These are phyloP conservation scores for Heliconius sara DNA, from an alignment of 2,888 invertebrate genomes.

Conservation along the genomic window DNA sequence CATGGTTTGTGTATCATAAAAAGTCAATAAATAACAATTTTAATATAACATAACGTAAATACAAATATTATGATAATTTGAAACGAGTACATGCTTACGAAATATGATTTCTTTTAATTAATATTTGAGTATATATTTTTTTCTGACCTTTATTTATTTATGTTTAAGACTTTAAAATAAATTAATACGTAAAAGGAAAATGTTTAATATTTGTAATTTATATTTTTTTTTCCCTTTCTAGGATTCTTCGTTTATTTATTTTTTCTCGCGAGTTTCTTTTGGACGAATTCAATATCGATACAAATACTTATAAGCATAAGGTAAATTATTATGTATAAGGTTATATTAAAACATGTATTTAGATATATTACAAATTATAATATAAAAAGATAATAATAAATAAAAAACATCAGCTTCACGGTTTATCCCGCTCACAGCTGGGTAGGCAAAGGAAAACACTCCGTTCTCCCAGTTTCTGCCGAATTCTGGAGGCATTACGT, in stretches of 20 bases:
- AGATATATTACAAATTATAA: conserved; percentile 39
- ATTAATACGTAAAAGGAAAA: too few relatives aligned
- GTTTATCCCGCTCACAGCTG: too few relatives aligned
- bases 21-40: background rate
- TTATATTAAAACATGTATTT: background rate
- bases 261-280: conserved; percentile 86
- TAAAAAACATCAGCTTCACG: too few relatives aligned
- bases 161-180: too few relatives aligned
- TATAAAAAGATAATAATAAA: background rate
- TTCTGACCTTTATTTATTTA: too few relatives aligned
- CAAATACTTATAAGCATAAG: conserved; percentile 86
- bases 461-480: too few relatives aligned
- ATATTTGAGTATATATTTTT: too few relatives aligned
- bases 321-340: conserved; percentile 70
- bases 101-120: too few relatives aligned
- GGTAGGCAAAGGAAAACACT: too few relatives aligned
- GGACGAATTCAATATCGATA: conserved; percentile 87
- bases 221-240: conserved; percentile 52
- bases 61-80: too few relatives aligned
- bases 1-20: background rate
- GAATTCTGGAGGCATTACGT: too few relatives aligned
- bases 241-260: conserved; percentile 84
- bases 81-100: too few relatives aligned
- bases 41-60: background rate
- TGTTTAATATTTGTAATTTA: background rate